phyloP scores from a whole-genome alignment of 1,140 invertebrate species.

The Dendrolimus kikuchii region DNA sequence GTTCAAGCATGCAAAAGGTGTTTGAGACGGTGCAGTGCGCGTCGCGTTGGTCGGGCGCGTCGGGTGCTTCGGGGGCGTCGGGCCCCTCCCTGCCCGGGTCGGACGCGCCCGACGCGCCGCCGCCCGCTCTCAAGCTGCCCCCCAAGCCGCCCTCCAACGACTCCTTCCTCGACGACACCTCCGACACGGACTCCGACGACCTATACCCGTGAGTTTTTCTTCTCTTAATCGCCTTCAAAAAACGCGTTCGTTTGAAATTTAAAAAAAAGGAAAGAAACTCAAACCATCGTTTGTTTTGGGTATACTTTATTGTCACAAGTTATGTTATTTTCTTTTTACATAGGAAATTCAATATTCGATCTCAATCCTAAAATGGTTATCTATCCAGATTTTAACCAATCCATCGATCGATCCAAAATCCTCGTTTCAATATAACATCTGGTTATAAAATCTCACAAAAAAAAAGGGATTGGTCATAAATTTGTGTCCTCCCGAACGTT shows the following conservation, averaged over 20 bases:
- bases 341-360: no score
- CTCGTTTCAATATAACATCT: no score
- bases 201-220: conserved; percentile 76
- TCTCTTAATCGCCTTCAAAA: no score
- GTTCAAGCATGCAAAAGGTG: conserved; percentile 83
- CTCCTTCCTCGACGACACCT: conserved; percentile 61
- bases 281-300: no score
- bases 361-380: no score
- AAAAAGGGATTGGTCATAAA: no score
- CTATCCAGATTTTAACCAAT: no score
- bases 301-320: no score
- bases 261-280: not conserved
- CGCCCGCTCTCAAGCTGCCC: conserved; percentile 36
- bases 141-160: conserved; percentile 52
- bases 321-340: no score
- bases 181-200: conserved; percentile 76
- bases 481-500: no score
- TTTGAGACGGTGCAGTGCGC: conserved; percentile 89
- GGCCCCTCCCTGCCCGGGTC: conserved; percentile 48
- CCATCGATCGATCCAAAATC: no score
- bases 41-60: conserved; percentile 76
- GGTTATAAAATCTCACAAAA: no score
- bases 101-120: conserved; percentile 29
- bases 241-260: not conserved
- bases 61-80: conserved; percentile 71